Conservation (phyloP, 2,888 invertebrate species). For the Liposcelis brunnea region DNA sequence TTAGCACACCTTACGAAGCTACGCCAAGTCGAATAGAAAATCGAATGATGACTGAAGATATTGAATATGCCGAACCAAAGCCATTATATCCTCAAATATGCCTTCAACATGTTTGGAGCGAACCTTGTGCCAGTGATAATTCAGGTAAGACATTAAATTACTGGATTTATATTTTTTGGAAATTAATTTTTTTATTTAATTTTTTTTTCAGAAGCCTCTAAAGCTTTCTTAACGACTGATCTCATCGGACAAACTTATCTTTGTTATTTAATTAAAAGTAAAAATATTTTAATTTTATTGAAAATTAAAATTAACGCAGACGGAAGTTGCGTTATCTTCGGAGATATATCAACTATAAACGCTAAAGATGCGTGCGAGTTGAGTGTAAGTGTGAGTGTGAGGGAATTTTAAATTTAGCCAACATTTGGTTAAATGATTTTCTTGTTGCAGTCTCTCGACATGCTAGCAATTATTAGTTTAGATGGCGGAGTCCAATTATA, state of each 20-base stretch:
- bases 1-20: constrained; percentile 21
- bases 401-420: no score
- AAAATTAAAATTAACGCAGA: no score
- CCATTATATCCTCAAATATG: constrained; percentile 73
- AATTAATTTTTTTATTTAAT: constrained; percentile 19
- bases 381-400: no score
- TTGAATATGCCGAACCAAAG: constrained; percentile 32
- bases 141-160: no score
- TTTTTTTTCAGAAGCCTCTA: constrained; percentile 36
- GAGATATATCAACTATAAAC: constrained; percentile 47
- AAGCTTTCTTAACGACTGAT: constrained; percentile 72
- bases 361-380: constrained; percentile 55
- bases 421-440: no score
- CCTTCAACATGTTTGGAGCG: constrained; percentile 80
- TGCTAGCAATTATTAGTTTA: constrained; percentile 70
- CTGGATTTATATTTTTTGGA: constrained; percentile 16
- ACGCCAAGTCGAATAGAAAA: constrained; percentile 12
- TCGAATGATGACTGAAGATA: constrained; percentile 5
- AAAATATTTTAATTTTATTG: constrained; percentile 8
- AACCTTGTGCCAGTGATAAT: constrained; percentile 23
- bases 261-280: constrained; percentile 44
- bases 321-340: constrained; percentile 34
- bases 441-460: constrained; percentile 42
- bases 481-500: constrained; percentile 64
- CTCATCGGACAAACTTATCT: constrained; percentile 69